These are phyloP conservation scores for Spilarctia lutea DNA, from an alignment of 2,888 invertebrate genomes.

Conservation along the genomic window DNA sequence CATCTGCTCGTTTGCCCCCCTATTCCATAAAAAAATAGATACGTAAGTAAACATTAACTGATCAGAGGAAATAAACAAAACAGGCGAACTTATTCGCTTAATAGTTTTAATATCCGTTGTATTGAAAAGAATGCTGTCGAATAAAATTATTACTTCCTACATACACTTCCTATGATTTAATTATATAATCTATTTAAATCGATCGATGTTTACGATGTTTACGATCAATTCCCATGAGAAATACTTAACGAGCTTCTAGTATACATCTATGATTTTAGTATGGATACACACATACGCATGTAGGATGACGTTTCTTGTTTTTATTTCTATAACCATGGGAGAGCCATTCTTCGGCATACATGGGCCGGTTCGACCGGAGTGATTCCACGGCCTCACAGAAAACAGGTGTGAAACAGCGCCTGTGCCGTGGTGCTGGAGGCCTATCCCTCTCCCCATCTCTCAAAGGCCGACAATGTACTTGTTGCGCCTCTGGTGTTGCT, in stretches of 20 bases:
- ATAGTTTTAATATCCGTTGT: conserved; percentile 16
- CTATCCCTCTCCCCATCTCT: too few relatives aligned
- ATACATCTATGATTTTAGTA: background rate
- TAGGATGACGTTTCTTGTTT: too few relatives aligned
- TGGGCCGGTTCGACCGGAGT: too few relatives aligned
- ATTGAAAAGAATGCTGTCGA: conserved; percentile 11
- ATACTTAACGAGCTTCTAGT: background rate
- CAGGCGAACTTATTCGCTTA: conserved; percentile 10
- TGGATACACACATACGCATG: background rate
- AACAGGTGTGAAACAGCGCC: too few relatives aligned
- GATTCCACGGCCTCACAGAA: too few relatives aligned
- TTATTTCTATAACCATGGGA: too few relatives aligned
- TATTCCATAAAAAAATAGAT: background rate
- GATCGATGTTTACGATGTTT: background rate
- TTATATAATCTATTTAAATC: conserved; percentile 6
- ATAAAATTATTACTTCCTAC: conserved; percentile 16
- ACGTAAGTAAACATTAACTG: background rate
- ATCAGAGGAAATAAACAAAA: conserved; percentile 9
- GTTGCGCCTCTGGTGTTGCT: too few relatives aligned
- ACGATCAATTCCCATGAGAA: background rate
- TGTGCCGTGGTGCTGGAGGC: too few relatives aligned
- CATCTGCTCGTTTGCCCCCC: too few relatives aligned
- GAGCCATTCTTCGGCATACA: too few relatives aligned
- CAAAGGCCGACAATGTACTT: too few relatives aligned
- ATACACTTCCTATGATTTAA: conserved; percentile 9